Evolutionary conservation across 2,888 invertebrate genomes (phyloP).

Genomic region (Caenorhabditis japonica): DNA sequence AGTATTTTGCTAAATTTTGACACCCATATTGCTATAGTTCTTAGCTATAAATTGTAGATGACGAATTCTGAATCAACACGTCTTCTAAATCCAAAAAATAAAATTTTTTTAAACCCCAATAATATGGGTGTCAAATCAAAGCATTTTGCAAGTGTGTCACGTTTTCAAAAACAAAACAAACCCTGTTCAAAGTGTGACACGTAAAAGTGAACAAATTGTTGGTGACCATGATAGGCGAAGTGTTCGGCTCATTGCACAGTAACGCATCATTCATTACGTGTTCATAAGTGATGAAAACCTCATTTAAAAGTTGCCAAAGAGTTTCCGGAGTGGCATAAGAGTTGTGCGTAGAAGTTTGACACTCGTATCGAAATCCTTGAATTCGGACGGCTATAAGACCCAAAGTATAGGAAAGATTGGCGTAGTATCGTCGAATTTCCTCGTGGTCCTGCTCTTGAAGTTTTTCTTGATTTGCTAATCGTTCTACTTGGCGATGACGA

Average conservation of each 20-base stretch:
- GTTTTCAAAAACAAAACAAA: slow-evolving; percentile 17
- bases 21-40: no score
- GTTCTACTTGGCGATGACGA: slow-evolving; percentile 47
- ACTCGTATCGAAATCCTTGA: slow-evolving; percentile 72
- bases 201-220: slow-evolving; percentile 72
- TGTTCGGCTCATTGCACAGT: slow-evolving; percentile 68
- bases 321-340: slow-evolving; percentile 42
- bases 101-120: slow-evolving; percentile 23
- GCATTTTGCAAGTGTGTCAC: neutral
- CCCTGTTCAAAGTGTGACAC: slow-evolving; percentile 41
- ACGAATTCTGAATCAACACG: slow-evolving; percentile 24
- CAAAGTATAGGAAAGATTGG: slow-evolving; percentile 67
- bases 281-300: slow-evolving; percentile 45
- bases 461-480: slow-evolving; percentile 37
- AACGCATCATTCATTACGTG: slow-evolving; percentile 66
- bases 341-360: slow-evolving; percentile 15
- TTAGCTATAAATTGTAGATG: no score
- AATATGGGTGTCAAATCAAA: no score
- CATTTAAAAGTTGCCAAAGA: slow-evolving; percentile 45
- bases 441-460: slow-evolving; percentile 52
- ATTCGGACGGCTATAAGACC: slow-evolving; percentile 70
- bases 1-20: no score
- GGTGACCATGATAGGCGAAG: slow-evolving; percentile 72
- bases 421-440: slow-evolving; percentile 62
- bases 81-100: slow-evolving; percentile 18